These are phyloP conservation scores for Drosophila pseudoobscura DNA, from an alignment of 1,140 invertebrate genomes.

Conservation along the genomic window DNA sequence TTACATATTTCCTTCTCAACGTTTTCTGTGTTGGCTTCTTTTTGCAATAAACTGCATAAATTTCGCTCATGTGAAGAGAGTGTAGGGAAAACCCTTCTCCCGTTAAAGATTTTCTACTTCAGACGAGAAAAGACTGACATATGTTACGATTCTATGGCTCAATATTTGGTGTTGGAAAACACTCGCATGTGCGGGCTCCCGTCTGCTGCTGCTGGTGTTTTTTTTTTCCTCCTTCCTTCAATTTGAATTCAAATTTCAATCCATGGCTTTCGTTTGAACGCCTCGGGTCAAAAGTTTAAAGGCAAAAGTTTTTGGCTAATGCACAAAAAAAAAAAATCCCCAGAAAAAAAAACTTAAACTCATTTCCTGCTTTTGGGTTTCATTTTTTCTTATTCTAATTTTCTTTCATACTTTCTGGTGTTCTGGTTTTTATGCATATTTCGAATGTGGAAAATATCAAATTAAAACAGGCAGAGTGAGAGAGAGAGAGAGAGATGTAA, in stretches of 20 bases:
- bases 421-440: slow-evolving; percentile 21
- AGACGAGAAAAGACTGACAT: no score
- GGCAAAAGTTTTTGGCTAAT: slow-evolving; percentile 36
- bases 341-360: slow-evolving; percentile 47
- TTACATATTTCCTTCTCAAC: slow-evolving; percentile 34
- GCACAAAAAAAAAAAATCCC: not conserved
- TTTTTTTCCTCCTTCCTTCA: not conserved
- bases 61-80: slow-evolving; percentile 20
- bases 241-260: slow-evolving; percentile 30
- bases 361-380: slow-evolving; percentile 24
- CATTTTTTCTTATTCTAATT: not conserved
- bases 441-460: slow-evolving; percentile 52
- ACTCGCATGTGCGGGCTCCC: slow-evolving; percentile 3
- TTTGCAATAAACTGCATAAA: slow-evolving; percentile 44
- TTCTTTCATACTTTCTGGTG: slow-evolving; percentile 5
- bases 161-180: not conserved
- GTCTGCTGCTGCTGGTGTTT: not conserved
- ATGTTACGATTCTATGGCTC: no score
- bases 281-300: slow-evolving; percentile 23
- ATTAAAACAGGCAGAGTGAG: slow-evolving; percentile 52
- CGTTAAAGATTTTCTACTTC: not conserved
- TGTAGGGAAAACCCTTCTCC: no score
- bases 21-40: slow-evolving; percentile 17
- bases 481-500: slow-evolving; percentile 35
- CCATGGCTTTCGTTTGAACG: slow-evolving; percentile 5